Conservation (phyloP, 2,797 vertebrate genomes). For the Carduelis carduelis region DNA sequence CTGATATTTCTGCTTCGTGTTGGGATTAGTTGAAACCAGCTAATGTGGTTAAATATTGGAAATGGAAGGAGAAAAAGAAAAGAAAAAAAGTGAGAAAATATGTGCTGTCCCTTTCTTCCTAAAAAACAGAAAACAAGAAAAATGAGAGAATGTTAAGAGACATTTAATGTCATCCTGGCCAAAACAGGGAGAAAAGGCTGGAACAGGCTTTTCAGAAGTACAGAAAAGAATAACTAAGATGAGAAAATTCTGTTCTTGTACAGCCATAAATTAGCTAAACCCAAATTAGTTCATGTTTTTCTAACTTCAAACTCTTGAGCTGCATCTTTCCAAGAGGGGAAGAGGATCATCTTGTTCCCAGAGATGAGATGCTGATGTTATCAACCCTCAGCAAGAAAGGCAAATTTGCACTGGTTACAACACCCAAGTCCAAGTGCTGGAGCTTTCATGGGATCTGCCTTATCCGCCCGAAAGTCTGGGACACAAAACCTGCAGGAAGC, state of each 20-base stretch:
- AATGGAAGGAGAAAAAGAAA: not conserved
- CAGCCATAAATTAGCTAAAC: conserved; percentile 16
- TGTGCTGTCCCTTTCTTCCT: not conserved
- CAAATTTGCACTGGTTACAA: not conserved
- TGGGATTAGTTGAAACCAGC: not conserved
- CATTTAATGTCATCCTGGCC: not conserved
- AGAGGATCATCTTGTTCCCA: conserved; percentile 24
- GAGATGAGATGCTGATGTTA: not conserved
- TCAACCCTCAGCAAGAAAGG: not conserved
- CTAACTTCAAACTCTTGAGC: not conserved
- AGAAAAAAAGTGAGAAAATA: not conserved
- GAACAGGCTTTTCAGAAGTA: not conserved
- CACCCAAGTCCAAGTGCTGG: not conserved
- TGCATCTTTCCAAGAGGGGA: not conserved
- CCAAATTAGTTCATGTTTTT: conserved; percentile 21
- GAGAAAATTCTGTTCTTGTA: conserved; percentile 35
- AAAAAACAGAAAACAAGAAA: not conserved
- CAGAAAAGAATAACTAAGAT: not conserved
- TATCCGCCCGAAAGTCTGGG: not conserved
- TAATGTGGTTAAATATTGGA: not conserved
- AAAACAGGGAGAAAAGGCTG: not conserved
- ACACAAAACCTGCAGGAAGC: not conserved
- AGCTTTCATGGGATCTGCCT: not conserved
- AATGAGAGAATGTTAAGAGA: not conserved
- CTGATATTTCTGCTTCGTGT: not conserved